These are phyloP conservation scores for Myrmecophaga tridactyla DNA, from an alignment of 2,113 vertebrate species.

Conservation along the genomic window DNA sequence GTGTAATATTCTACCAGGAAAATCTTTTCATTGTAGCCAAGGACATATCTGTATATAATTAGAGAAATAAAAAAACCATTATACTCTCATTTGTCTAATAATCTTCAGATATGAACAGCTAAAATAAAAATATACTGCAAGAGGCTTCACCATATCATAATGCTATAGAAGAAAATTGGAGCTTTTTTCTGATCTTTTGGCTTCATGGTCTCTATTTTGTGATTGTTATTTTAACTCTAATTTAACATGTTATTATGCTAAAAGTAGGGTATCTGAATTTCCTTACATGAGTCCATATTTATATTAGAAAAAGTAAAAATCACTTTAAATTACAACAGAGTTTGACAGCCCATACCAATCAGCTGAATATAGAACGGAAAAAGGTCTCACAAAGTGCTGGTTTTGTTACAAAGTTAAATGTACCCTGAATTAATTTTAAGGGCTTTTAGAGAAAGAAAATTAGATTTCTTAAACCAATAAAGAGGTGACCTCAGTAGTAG, in stretches of 20 bases:
- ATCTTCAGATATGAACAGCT: conserved; percentile 14
- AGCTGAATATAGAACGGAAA: not conserved
- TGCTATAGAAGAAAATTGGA: not conserved
- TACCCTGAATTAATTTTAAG: conserved; percentile 1
- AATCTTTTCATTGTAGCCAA: not conserved
- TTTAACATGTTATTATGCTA: not conserved
- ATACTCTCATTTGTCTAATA: not conserved
- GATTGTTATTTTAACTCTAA: conserved; percentile 35
- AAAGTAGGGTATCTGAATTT: not conserved
- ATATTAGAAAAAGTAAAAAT: conserved; percentile 19
- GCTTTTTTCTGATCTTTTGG: not conserved
- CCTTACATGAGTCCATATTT: not conserved
- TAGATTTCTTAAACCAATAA: not conserved
- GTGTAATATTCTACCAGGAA: not conserved
- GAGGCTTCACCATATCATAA: not conserved
- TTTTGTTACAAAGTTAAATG: conserved; percentile 8
- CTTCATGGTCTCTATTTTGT: not conserved
- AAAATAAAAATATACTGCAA: conserved; percentile 7
- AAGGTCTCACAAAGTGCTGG: not conserved
- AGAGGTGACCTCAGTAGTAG: not conserved
- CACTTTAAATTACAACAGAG: conserved; percentile 21
- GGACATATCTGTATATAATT: not conserved
- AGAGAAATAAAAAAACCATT: not conserved
- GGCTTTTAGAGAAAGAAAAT: not conserved
- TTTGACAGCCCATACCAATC: not conserved